Evolutionary conservation across 2,888 invertebrate genomes (phyloP), one percentile per base, ranked within the genome.

Genomic region (Leucophenga montana): DNA sequence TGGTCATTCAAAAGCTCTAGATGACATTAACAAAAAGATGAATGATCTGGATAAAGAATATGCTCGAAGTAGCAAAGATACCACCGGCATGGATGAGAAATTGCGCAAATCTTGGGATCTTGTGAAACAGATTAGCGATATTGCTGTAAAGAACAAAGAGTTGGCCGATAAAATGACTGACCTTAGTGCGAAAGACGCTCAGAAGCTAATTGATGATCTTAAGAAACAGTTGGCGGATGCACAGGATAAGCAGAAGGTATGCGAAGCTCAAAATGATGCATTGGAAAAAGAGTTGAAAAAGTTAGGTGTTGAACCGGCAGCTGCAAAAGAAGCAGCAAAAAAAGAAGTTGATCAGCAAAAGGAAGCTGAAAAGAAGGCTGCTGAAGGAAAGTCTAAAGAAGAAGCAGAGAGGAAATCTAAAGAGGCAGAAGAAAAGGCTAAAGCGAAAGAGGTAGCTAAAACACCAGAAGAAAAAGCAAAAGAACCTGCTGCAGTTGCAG

Each of bases 81-180:
- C 76, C 3, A 18, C 22, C 13, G 39, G 61, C 39, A 73, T 85
- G 75, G 80, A 77, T 9, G 77, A 78, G 3, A 84, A 82, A 2
- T 75, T 85, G 68, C 68, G 73, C 0, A 78, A 81, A 33, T 79
- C 85, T 46, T 74, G 82, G 27, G 65, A 74, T 16, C 56, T 87
- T 18, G 81, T 86, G 11, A 77, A 74, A 27, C 79, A 87, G 3
- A 87, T 87, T 2, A 85, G 78, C 22, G 78, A 79, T 66, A 75
- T 86, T 4, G 80, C 85, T 22, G 68, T 74, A n/a, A 76, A 78
- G 59, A 86, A 86, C 73, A 82, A 83, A 8, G 69, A 62, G 1
- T 74, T 85, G 0, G 71, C 77, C n/a, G 78, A 74, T 46, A 75
- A 77, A 46, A 77, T 85, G 1, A 77, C 73, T 65, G 72, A 75